Evolutionary conservation across 1,140 invertebrate genomes (phyloP).

Genomic region (Pygmarrhopalites habei): DNA sequence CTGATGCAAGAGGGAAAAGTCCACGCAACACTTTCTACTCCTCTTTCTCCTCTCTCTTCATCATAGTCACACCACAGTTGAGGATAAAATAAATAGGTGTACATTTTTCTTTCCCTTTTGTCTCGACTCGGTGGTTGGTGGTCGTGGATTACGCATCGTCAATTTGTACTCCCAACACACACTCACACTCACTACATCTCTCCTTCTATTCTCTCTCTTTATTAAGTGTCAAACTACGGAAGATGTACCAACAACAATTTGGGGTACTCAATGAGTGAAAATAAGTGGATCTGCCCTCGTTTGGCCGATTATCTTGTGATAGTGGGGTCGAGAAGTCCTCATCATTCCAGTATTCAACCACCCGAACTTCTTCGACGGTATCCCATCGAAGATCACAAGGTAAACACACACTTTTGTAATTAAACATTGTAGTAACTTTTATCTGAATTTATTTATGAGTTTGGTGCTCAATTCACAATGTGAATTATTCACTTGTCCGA

Average conservation of each 20-base stretch:
- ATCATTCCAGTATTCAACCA: constrained; percentile 63
- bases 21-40: too few species aligned
- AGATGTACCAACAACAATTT: constrained; percentile 1
- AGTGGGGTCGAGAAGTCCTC: constrained; percentile 73
- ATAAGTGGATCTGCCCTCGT: constrained; percentile 54
- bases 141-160: too few species aligned
- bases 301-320: constrained; percentile 88
- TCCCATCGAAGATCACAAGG: constrained; percentile 88
- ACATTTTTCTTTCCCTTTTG: too few species aligned
- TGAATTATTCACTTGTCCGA: too few species aligned
- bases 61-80: too few species aligned
- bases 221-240: not conserved
- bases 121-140: too few species aligned
- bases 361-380: constrained; percentile 91
- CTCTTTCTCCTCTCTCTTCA: too few species aligned
- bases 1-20: not conserved
- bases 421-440: too few species aligned
- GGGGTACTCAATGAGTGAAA: constrained; percentile 34
- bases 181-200: not conserved
- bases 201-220: not conserved
- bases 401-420: too few species aligned
- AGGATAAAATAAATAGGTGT: too few species aligned
- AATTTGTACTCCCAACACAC: not conserved
- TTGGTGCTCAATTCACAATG: too few species aligned
- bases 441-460: too few species aligned